Conservation (phyloP, 1,140 invertebrate species). For the Sarcophaga bullata region DNA sequence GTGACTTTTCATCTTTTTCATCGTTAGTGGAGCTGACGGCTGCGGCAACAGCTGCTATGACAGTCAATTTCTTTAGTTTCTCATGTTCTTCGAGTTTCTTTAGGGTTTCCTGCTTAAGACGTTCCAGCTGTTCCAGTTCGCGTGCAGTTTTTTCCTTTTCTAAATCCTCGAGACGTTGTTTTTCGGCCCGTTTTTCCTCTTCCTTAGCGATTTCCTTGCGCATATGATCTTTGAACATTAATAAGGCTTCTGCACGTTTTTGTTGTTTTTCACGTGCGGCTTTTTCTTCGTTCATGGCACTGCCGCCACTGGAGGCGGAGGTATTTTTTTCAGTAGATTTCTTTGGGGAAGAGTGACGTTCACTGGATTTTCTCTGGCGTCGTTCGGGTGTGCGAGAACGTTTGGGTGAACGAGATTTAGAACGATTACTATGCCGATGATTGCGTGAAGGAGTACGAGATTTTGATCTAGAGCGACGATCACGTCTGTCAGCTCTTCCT, state of each 20-base stretch:
- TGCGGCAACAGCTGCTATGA: slow-evolving; percentile 39
- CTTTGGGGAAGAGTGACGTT: slow-evolving; percentile 37
- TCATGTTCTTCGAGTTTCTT: slow-evolving; percentile 62
- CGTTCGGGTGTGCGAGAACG: slow-evolving; percentile 28
- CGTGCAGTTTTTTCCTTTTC: slow-evolving; percentile 60
- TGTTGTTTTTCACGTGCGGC: slow-evolving; percentile 64
- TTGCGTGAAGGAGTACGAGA: slow-evolving; percentile 43
- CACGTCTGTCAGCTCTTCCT: slow-evolving; percentile 37
- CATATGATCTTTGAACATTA: slow-evolving; percentile 70
- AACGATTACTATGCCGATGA: slow-evolving; percentile 18
- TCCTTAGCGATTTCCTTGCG: slow-evolving; percentile 67
- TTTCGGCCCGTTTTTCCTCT: slow-evolving; percentile 65
- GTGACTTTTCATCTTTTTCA: slow-evolving; percentile 51
- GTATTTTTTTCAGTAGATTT: slow-evolving; percentile 17
- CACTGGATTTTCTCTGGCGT: slow-evolving; percentile 43
- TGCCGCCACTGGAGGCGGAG: slow-evolving; percentile 9
- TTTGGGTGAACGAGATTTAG: slow-evolving; percentile 33
- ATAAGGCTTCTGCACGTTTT: slow-evolving; percentile 66
- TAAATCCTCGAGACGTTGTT: slow-evolving; percentile 60
- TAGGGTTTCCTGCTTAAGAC: slow-evolving; percentile 59
- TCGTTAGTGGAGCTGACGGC: slow-evolving; percentile 39
- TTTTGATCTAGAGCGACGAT: slow-evolving; percentile 45
- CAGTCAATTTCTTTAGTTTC: slow-evolving; percentile 43
- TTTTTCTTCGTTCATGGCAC: slow-evolving; percentile 55
- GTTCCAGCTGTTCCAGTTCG: slow-evolving; percentile 61